Percentiles rank a stretch among this genome's conserved stretches.
Evolutionary conservation across 2,113 vertebrate species (phyloP).

Genomic region (Heloderma charlesbogerti): DNA sequence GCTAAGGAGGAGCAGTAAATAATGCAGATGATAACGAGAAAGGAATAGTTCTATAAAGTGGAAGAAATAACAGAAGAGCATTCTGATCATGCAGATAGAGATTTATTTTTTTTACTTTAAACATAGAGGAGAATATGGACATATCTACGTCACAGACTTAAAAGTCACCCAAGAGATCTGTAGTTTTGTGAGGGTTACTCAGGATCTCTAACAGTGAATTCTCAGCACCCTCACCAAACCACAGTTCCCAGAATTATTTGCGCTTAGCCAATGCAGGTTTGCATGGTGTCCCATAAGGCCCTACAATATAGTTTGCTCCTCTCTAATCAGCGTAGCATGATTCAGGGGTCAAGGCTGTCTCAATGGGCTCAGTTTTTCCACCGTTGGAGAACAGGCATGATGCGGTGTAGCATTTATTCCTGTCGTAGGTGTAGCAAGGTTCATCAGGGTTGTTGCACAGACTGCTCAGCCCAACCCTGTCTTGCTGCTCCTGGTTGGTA

Average conservation of each 20-base stretch:
- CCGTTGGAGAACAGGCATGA: conserved; percentile 35
- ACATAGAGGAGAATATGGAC: too few species aligned
- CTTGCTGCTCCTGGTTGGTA: conserved; percentile 54
- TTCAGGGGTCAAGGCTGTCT: conserved; percentile 61
- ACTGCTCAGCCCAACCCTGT: conserved; percentile 63
- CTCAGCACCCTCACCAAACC: not conserved
- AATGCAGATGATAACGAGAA: not conserved
- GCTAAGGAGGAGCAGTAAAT: not conserved
- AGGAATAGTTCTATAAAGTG: not conserved
- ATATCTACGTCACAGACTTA: not conserved
- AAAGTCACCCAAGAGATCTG: not conserved
- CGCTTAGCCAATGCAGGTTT: not conserved
- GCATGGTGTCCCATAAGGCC: not conserved
- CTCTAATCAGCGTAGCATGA: conserved; percentile 76
- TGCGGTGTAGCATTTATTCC: conserved; percentile 78
- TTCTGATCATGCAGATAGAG: not conserved
- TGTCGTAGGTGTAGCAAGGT: conserved; percentile 79
- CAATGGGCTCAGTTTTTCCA: conserved; percentile 1
- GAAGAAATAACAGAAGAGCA: not conserved
- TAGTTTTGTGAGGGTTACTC: not conserved
- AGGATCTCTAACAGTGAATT: not conserved
- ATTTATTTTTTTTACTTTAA: not conserved
- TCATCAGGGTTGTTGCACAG: conserved; percentile 35
- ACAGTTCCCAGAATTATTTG: not conserved
- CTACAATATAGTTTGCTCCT: not conserved